Percentiles rank a stretch among this genome's conserved stretches.
Evolutionary conservation across 2,797 vertebrate species (phyloP).

Genomic region (Danio jaintianensis): DNA sequence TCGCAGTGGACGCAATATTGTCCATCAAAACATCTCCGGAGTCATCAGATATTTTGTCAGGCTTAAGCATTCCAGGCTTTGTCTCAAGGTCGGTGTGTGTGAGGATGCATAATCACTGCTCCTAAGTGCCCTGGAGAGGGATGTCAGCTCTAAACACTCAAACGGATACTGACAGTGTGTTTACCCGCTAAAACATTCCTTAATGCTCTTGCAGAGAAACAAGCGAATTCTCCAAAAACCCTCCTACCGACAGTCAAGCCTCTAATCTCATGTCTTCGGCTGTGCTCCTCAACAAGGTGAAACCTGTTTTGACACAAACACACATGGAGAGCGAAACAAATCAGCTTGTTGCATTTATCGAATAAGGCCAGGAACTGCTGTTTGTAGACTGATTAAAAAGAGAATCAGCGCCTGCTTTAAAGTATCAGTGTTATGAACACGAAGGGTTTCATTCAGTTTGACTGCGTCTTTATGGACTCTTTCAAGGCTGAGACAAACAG

Average conservation of each 20-base stretch:
- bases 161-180: conserved; percentile 58
- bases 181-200: conserved; percentile 53
- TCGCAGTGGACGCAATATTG: conserved; percentile 17
- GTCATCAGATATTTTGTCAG: conserved; percentile 36
- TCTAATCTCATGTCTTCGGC: conserved; percentile 38
- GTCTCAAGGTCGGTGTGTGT: conserved; percentile 58
- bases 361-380: conserved; percentile 45
- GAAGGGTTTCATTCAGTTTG: conserved; percentile 25
- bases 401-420: conserved; percentile 43
- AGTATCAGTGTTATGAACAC: conserved; percentile 6
- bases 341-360: conserved; percentile 36
- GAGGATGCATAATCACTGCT: conserved; percentile 52
- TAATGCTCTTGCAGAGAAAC: conserved; percentile 46
- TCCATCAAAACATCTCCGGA: conserved; percentile 45
- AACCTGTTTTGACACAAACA: conserved; percentile 48
- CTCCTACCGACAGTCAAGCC: conserved; percentile 36
- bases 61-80: conserved; percentile 47
- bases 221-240: conserved; percentile 24
- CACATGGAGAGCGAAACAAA: conserved; percentile 20
- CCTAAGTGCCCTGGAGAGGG: conserved; percentile 52
- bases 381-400: conserved; percentile 41
- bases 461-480: conserved; percentile 26
- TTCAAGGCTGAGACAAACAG: conserved; percentile 11
- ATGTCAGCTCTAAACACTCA: conserved; percentile 58
- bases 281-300: conserved; percentile 38